A percentile compares a stretch with the other conserved stretches of the same genome.
Conservation (phyloP, 2,113 vertebrate species). For the Lagopus muta region DNA sequence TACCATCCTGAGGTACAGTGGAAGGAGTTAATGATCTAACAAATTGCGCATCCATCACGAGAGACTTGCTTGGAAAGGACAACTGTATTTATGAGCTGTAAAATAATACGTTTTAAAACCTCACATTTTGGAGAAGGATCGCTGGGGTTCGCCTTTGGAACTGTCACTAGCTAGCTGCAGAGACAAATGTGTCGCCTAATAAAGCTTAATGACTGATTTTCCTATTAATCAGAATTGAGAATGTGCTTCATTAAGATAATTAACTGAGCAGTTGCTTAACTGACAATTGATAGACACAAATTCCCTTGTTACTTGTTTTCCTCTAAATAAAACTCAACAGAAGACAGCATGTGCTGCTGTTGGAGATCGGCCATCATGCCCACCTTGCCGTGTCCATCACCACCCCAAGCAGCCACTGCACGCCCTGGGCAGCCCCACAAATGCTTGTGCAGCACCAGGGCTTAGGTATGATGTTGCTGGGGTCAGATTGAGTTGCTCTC, state of each 20-base stretch:
- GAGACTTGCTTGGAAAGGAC: constrained; percentile 36
- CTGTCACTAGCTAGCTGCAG: constrained; percentile 47
- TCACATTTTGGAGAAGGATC: neutral
- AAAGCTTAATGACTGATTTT: constrained; percentile 76
- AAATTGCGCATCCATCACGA: constrained; percentile 61
- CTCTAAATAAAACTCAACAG: constrained; percentile 44
- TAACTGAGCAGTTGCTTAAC: constrained; percentile 65
- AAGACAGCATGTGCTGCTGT: neutral
- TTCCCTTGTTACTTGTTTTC: constrained; percentile 65
- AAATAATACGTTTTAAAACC: constrained; percentile 15
- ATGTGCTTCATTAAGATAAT: constrained; percentile 79
- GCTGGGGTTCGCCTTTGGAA: constrained; percentile 16
- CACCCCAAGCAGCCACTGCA: neutral
- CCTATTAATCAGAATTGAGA: constrained; percentile 71
- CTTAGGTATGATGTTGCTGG: neutral
- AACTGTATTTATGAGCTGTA: constrained; percentile 60
- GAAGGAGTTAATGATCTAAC: constrained; percentile 71
- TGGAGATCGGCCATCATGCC: neutral
- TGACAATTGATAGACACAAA: constrained; percentile 53
- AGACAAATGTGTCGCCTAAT: constrained; percentile 71
- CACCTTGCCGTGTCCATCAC: rapidly evolving
- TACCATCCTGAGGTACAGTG: constrained; percentile 41
- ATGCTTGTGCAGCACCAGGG: neutral
- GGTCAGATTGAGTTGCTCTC: neutral
- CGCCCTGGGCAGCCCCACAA: too few relatives aligned